Percentiles rank a stretch among this genome's conserved stretches.
These are phyloP conservation scores for Pyrrhia umbra DNA, from an alignment of 2,888 invertebrate species.

Conservation along the genomic window DNA sequence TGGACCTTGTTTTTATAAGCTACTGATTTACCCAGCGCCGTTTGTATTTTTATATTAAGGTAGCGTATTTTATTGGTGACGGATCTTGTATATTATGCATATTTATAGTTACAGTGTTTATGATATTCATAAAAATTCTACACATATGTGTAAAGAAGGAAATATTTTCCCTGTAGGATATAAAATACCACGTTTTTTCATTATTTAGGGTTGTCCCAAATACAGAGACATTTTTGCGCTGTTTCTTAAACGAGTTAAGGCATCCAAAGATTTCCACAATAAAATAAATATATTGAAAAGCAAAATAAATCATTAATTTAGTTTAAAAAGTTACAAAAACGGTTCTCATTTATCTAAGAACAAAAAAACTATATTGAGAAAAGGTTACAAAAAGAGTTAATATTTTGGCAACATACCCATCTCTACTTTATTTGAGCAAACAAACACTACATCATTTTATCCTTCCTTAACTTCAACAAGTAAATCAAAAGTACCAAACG, in stretches of 20 bases:
- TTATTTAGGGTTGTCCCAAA: background rate
- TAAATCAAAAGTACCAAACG: background rate
- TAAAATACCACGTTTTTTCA: background rate
- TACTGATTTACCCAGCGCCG: slow-evolving; percentile 53
- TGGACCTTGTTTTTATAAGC: slow-evolving; percentile 56
- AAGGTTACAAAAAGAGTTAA: too few relatives aligned
- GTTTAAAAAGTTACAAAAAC: too few relatives aligned
- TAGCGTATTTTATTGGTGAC: slow-evolving; percentile 41
- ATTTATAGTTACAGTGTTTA: slow-evolving; percentile 35
- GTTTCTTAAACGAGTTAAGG: too few relatives aligned
- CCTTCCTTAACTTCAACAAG: background rate
- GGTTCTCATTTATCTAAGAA: too few relatives aligned
- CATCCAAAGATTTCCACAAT: too few relatives aligned
- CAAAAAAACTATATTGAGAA: too few relatives aligned
- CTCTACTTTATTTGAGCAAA: background rate
- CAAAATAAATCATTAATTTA: too few relatives aligned
- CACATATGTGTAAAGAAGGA: background rate
- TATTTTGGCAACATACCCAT: too few relatives aligned
- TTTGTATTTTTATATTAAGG: slow-evolving; percentile 55
- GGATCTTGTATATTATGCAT: slow-evolving; percentile 31
- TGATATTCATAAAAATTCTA: slow-evolving; percentile 2
- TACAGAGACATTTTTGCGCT: too few relatives aligned
- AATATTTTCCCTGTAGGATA: background rate
- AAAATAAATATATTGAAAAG: too few relatives aligned
- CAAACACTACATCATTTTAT: background rate